These are phyloP conservation scores for Hermodice carunculata DNA, from an alignment of 2,888 invertebrate genomes.

Conservation along the genomic window DNA sequence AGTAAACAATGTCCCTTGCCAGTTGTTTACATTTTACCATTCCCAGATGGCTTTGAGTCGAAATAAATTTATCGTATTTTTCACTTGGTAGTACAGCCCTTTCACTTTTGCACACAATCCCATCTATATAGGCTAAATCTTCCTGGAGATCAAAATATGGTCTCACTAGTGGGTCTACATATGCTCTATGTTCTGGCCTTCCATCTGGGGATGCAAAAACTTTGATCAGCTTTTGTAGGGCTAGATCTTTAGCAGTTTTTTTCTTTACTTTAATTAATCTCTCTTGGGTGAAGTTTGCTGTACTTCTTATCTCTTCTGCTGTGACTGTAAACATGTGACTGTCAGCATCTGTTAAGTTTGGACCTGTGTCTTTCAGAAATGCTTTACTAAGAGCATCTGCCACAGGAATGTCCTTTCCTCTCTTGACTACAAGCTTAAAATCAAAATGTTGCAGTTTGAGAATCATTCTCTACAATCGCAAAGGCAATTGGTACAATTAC, in stretches of 20 bases:
- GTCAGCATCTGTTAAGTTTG: background rate
- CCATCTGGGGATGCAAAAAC: background rate
- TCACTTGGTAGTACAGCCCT: conserved; percentile 13
- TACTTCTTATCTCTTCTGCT: background rate
- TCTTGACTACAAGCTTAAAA: conserved; percentile 23
- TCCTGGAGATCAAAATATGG: conserved; percentile 10
- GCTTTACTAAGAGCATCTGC: conserved; percentile 27
- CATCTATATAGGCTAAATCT: conserved; percentile 7
- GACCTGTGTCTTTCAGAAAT: background rate
- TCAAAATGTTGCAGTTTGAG: conserved; percentile 28
- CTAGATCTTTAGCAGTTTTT: too few species aligned
- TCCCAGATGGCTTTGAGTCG: conserved; percentile 19
- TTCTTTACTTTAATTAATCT: too few species aligned
- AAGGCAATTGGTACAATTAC: conserved; percentile 23
- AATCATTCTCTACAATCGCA: conserved; percentile 27
- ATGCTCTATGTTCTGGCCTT: conserved; percentile 10
- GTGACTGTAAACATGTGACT: background rate
- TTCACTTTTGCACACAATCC: conserved; percentile 13
- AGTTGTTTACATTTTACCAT: conserved; percentile 22
- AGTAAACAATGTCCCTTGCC: conserved; percentile 18
- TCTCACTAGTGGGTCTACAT: background rate
- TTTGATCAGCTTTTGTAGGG: too few species aligned
- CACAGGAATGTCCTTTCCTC: conserved; percentile 30
- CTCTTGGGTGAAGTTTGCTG: too few species aligned
- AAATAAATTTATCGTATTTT: background rate